Evolutionary conservation across 2,113 vertebrate species (phyloP).

Genomic region (Corynorhinus townsendii): DNA sequence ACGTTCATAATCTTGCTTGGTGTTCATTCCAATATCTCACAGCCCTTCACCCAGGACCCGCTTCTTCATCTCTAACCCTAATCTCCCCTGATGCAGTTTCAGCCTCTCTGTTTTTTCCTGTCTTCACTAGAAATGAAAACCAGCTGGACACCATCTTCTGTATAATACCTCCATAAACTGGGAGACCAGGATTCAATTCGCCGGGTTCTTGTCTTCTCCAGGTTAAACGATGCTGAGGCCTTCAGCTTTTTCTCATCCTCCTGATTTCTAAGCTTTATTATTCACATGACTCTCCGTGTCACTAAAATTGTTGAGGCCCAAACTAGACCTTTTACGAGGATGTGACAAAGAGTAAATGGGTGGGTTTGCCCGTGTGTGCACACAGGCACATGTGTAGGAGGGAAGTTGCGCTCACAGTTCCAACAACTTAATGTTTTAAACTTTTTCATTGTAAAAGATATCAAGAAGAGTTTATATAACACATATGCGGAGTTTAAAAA

Average conservation of each 20-base stretch:
- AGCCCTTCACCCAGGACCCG: conserved; percentile 48
- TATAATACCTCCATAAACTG: conserved; percentile 25
- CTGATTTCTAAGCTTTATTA: not conserved
- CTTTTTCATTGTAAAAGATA: not conserved
- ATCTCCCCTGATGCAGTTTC: conserved; percentile 54
- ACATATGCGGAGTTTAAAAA: not conserved
- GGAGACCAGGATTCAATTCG: conserved; percentile 51
- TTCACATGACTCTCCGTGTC: conserved; percentile 43
- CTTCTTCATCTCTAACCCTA: conserved; percentile 26
- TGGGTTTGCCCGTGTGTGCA: not conserved
- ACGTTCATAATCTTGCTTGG: conserved; percentile 11
- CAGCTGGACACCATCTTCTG: conserved; percentile 58
- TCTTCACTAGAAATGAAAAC: conserved; percentile 72
- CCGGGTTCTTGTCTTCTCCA: conserved; percentile 40
- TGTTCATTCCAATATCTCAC: not conserved
- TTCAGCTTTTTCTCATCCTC: not conserved
- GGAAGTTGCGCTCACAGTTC: not conserved
- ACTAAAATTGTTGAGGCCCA: conserved; percentile 25
- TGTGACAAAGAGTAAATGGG: not conserved
- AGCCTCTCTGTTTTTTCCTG: conserved; percentile 14
- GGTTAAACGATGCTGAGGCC: conserved; percentile 1
- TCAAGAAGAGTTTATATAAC: not conserved
- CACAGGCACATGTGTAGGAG: not conserved
- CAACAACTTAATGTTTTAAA: not conserved
- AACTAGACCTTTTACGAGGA: conserved; percentile 13